Percentiles rank a stretch among this genome's conserved stretches.
phyloP scores from a whole-genome alignment of 2,888 invertebrate species.

The Pyrrhia umbra region DNA sequence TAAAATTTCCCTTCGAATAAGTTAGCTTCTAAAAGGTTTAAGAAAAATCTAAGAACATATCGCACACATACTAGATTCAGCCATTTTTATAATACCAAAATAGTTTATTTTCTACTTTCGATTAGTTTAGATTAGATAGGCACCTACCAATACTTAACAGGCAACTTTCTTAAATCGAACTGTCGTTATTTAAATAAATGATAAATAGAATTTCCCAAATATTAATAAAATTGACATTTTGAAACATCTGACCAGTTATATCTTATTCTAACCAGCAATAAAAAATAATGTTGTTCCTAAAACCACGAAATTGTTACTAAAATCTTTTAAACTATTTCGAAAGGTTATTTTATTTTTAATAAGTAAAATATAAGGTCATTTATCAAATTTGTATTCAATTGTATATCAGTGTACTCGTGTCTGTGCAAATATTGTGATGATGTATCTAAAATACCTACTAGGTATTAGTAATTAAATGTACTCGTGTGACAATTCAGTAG shows the following conservation, averaged over 20 bases:
- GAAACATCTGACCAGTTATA: background rate
- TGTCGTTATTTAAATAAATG: background rate
- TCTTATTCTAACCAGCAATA: background rate
- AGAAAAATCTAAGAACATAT: background rate
- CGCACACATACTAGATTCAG: background rate
- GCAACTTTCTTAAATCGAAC: background rate
- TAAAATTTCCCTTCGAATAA: no score
- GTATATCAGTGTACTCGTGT: slow-evolving; percentile 58
- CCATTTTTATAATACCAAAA: no score
- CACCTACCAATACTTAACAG: background rate
- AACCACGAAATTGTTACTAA: slow-evolving; percentile 35
- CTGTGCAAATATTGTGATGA: slow-evolving; percentile 62
- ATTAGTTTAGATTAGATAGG: no score
- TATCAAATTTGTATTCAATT: slow-evolving; percentile 46
- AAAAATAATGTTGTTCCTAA: slow-evolving; percentile 39
- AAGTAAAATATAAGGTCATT: slow-evolving; percentile 39
- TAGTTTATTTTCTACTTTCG: no score
- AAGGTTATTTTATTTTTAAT: slow-evolving; percentile 15
- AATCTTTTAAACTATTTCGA: slow-evolving; percentile 9
- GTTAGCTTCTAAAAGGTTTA: background rate
- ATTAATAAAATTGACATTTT: slow-evolving; percentile 8
- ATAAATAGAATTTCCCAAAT: slow-evolving; percentile 12
- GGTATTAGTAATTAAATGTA: slow-evolving; percentile 51
- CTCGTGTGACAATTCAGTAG: slow-evolving; percentile 61
- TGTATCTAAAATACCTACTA: slow-evolving; percentile 55